Conservation (phyloP, 2,888 invertebrate species). For the Fissipunctia ypsillon region DNA sequence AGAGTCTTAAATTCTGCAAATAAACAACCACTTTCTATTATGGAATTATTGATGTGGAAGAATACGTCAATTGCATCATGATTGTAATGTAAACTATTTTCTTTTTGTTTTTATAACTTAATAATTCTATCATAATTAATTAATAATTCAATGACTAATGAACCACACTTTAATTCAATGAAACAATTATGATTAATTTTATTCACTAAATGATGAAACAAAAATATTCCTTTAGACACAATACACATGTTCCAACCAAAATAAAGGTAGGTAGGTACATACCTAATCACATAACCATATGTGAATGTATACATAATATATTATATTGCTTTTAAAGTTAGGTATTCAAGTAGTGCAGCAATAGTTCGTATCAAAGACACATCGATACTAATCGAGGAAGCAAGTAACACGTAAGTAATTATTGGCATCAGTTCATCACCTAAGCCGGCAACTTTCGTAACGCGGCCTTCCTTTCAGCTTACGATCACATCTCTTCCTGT, state of each 20-base stretch:
- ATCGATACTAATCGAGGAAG: slow-evolving; percentile 36
- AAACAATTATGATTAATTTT: not conserved
- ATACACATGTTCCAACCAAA: not conserved
- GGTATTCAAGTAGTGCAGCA: slow-evolving; percentile 26
- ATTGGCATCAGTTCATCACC: slow-evolving; percentile 54
- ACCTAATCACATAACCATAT: too few relatives aligned
- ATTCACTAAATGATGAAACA: not conserved
- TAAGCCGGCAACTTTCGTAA: slow-evolving; percentile 54
- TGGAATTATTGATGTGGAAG: not conserved
- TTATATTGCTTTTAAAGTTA: too few relatives aligned
- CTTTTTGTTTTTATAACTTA: not conserved
- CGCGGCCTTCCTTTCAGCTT: slow-evolving; percentile 57
- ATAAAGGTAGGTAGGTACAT: not conserved
- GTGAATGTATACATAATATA: too few relatives aligned
- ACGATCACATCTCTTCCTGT: slow-evolving; percentile 55
- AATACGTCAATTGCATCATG: not conserved
- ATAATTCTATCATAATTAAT: not conserved
- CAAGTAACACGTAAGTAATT: slow-evolving; percentile 22
- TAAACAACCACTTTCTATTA: slow-evolving; percentile 43
- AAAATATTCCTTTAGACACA: not conserved
- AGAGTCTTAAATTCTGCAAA: slow-evolving; percentile 39
- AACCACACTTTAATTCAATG: not conserved
- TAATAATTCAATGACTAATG: not conserved
- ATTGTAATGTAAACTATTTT: not conserved
- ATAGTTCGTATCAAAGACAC: slow-evolving; percentile 17